Evolutionary conservation across 2,888 invertebrate species (phyloP).

Genomic region (Dryococelus australis): DNA sequence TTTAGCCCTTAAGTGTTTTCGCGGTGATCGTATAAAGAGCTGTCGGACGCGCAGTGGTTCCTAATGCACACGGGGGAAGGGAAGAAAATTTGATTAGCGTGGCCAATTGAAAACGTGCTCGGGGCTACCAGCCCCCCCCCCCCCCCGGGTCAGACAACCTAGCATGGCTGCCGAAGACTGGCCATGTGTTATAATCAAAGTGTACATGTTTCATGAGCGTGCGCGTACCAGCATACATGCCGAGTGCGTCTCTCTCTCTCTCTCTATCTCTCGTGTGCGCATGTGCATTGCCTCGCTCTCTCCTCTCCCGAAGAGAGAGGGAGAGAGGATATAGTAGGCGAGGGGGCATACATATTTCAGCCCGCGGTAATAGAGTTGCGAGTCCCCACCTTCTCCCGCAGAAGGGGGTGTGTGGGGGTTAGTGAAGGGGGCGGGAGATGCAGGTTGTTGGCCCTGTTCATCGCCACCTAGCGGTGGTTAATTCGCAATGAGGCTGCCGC

Average conservation of each 20-base stretch:
- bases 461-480: neutral
- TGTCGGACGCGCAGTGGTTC: conserved; percentile 8
- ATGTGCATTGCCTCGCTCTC: too few species aligned
- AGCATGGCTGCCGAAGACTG: neutral
- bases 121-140: neutral
- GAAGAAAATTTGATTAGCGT: conserved; percentile 22
- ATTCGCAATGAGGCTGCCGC: neutral
- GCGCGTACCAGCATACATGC: neutral
- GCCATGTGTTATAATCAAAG: conserved; percentile 30
- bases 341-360: conserved; percentile 20
- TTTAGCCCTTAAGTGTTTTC: neutral
- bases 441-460: conserved; percentile 5
- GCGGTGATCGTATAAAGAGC: neutral
- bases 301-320: neutral
- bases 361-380: conserved; percentile 23
- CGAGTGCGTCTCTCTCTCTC: neutral
- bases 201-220: conserved; percentile 25
- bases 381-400: neutral
- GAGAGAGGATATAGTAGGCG: neutral
- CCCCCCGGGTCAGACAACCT: neutral
- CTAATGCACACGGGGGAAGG: neutral
- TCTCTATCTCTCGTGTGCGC: too few species aligned
- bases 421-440: neutral
- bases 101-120: conserved; percentile 13
- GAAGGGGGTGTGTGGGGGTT: neutral